Base-by-base conservation (phyloP, 1,140 invertebrate genomes). In the Diplogasteroides magnus region DNA sequence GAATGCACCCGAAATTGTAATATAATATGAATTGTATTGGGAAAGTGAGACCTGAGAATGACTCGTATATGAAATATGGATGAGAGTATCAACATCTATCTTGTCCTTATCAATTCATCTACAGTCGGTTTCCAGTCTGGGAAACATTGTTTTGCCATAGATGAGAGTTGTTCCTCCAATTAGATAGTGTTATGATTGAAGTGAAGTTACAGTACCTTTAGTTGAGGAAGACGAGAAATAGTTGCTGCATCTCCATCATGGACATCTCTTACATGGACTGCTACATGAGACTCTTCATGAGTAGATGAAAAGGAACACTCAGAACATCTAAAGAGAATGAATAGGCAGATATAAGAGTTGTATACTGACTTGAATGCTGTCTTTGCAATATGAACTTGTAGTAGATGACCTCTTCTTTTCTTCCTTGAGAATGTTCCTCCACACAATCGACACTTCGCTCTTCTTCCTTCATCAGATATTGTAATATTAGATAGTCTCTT, bases 401-500 rank as follows among this genome's bases (percentile, higher is more conserved):
- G 72, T 14, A 73, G 56, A 55, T 74, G 72, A 26, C 48, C n/a
- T 23, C 76, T 37, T 61, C 72, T 31, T 26, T 62, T 63, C 48
- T 73, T 58, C 26, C 29, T 66, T 32, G n/a, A 58, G 15, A 67
- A 63, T 15, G 61, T 74, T 25, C 68, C 61, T 2, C 69, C 77
- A 61, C 77, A 78, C 23, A 61, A 29, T 64, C 74, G 67, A 61
- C 77, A 78, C 69, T 78, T 78, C 13, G 77, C 68, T 28, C 77
- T 61, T 37, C 77, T 55, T 26, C 77, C 77, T 31, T 79, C 77
- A 57, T 78, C 77, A n/a, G 71, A 64, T 61, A 79, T 79, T 2
- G 76, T 76, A 59, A 79, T 78, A 65, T 79, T 77, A 25, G 77
- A 76, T 15, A 78, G 64, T 1, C 77, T 73, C 59, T 78, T 78